Evolutionary conservation across 2,888 invertebrate genomes (phyloP), one percentile per base, ranked within the genome.

Genomic region (Periphyllus acericola): DNA sequence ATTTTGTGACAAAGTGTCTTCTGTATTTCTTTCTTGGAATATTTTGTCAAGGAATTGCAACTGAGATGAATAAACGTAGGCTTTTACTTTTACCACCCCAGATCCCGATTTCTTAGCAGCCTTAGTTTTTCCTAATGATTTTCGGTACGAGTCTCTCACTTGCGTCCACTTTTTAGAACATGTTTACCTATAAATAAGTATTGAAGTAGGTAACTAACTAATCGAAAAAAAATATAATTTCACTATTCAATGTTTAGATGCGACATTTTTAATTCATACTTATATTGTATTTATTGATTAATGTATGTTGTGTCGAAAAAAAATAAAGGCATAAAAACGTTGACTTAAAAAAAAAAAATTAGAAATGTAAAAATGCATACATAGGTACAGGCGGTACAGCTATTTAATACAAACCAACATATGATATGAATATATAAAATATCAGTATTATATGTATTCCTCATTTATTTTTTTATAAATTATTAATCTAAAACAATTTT

Each of bases 61-160:
- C 75, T 88, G 87, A 55, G 89, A 75, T 36, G 88, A 60, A 66
- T 85, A 89, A 71, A 89, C 72, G 52, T 89, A 89, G 55, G 83
- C 74, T 68, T 81, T 89, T 29, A 85, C 40, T 72, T 66, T 83
- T n/a, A 36, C 55, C 29, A 74, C 89, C 55, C 89, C 86, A 75
- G 85, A 74, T 60, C 89, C 89, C 71, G 89, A 89, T 80, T 78
- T 78, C 29, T 78, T 68, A 40, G n/a, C 11, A 60, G 74, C 36
- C 66, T 60, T 80, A n/a, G 36, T 40, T 60, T 79, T 71, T 40
- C 21, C 25, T 71, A 29, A 40, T 11, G 32, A 78, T 46, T 68
- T 89, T 79, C 68, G 52, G 40, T 68, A 89, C 3, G 78, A 40
- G 46, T 88, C 88, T 85, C 89, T 72, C 6, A 89, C 21, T 78